Base-by-base conservation (phyloP, 2,797 vertebrate species). In the Acanthopagrus latus region DNA sequence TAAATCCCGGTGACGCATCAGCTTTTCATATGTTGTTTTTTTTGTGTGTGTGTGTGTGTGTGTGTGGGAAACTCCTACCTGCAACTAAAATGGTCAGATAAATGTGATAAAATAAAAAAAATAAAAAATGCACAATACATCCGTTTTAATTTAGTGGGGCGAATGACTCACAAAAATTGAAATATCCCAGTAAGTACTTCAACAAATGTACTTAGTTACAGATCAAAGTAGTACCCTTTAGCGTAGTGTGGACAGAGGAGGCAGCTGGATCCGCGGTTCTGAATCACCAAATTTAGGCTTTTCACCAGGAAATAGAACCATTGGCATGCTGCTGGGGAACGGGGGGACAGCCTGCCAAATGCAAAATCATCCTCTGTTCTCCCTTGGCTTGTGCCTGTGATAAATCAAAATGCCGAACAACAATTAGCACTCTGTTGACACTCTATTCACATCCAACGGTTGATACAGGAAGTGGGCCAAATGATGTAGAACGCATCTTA, bases 391-490 rank as follows among this genome's bases (percentile, higher is more conserved):
- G 77, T 7, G 73, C 29, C 72, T 82, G 84, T 71, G 79, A 92
- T 92, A 90, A 92, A 90, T 92, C 82, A 89, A 85, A 91, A 82
- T 74, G 80, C 64, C 13, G 33, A 88, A 82, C 85, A 83, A 92
- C 90, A 93, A 94, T 94, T 93, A 93, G 82, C 92, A 89, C 88
- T 78, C 88, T 78, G 87, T 90, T 91, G 91, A 94, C 92, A 93
- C 91, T 86, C 82, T 69, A 58, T 82, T 88, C 84, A 86, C 88
- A 90, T 87, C 88, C 89, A 90, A 91, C 92, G 88, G 86, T 90
- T 87, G 89, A 92, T 81, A 85, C 80, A 91, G 86, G 88, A 93
- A 87, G 80, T 81, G 76, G 70, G 94, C 92, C 94, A 94, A 94
- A 90, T 81, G 83, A 90, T 86, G 83, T 81, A 74, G 70, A 92